Conservation (phyloP, 2,888 invertebrate species). For the Torymus tubicola region DNA sequence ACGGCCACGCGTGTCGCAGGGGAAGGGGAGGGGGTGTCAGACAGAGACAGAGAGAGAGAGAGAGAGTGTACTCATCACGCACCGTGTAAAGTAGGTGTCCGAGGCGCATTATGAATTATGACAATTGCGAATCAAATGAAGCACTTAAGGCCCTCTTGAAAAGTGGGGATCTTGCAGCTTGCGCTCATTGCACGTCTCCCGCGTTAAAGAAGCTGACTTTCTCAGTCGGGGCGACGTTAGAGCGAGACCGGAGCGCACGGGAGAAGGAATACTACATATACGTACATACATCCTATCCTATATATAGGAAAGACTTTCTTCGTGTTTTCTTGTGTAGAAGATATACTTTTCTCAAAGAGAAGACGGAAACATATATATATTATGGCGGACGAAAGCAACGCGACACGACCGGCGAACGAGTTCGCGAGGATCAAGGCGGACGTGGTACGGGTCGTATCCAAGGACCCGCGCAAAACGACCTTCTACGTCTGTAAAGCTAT, state of each 20-base stretch:
- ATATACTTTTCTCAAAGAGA: not conserved
- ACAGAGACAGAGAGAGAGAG: no score
- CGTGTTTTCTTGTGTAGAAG: no score
- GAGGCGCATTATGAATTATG: conserved; percentile 64
- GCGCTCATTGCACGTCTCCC: conserved; percentile 34
- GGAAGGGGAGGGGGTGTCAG: no score
- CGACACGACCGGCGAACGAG: conserved; percentile 16
- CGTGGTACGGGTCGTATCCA: conserved; percentile 34
- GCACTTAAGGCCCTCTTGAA: conserved; percentile 61
- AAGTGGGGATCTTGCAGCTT: conserved; percentile 46
- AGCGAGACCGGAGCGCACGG: no score
- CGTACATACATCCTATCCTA: no score
- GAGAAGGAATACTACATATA: no score
- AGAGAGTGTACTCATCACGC: conserved; percentile 26
- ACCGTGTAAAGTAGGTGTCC: conserved; percentile 54
- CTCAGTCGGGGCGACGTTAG: conserved; percentile 12
- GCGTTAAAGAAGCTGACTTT: not conserved
- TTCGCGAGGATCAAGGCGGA: conserved; percentile 40
- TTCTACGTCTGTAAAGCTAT: conserved; percentile 77
- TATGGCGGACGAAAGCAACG: conserved; percentile 49
- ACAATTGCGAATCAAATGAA: conserved; percentile 71
- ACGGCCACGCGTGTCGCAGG: no score
- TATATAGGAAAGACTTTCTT: no score
- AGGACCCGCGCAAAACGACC: conserved; percentile 46
- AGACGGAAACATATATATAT: not conserved